Percentiles rank a stretch among this genome's conserved stretches.
Conservation (phyloP, 2,113 vertebrate genomes). For the Aphyosemion australe region DNA sequence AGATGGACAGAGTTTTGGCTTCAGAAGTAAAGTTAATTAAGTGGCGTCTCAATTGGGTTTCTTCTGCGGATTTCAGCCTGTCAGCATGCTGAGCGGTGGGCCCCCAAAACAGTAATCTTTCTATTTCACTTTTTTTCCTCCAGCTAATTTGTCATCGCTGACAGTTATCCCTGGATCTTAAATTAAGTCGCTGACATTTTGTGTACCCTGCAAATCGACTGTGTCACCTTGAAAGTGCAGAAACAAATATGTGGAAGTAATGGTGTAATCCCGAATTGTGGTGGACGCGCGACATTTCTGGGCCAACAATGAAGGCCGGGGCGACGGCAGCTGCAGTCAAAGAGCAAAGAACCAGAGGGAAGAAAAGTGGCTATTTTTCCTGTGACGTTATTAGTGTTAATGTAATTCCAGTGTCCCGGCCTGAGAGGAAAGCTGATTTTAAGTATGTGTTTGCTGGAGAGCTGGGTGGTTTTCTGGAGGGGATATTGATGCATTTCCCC, state of each 20-base stretch:
- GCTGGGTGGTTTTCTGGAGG: constrained; percentile 45
- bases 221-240: constrained; percentile 65
- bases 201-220: constrained; percentile 40
- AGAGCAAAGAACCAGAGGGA: constrained; percentile 35
- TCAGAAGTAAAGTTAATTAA: constrained; percentile 59
- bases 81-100: constrained; percentile 50
- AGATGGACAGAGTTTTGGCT: constrained; percentile 36
- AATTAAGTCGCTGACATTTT: constrained; percentile 70
- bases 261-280: constrained; percentile 33
- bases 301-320: constrained; percentile 53
- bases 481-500: constrained; percentile 60
- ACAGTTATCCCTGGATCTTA: constrained; percentile 68
- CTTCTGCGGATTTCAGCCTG: constrained; percentile 46
- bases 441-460: constrained; percentile 45
- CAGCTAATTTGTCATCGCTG: constrained; percentile 64
- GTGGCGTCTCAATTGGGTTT: constrained; percentile 39
- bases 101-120: constrained; percentile 56
- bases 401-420: constrained; percentile 32
- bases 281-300: constrained; percentile 66
- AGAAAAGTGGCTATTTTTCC: constrained; percentile 54
- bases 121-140: constrained; percentile 40
- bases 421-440: constrained; percentile 50
- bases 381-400: constrained; percentile 53
- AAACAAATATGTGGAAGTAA: constrained; percentile 34
- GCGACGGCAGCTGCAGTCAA: constrained; percentile 34